Evolutionary conservation across 2,797 vertebrate genomes (phyloP), one percentile per base, ranked within the genome.

Genomic region (Columba guinea): DNA sequence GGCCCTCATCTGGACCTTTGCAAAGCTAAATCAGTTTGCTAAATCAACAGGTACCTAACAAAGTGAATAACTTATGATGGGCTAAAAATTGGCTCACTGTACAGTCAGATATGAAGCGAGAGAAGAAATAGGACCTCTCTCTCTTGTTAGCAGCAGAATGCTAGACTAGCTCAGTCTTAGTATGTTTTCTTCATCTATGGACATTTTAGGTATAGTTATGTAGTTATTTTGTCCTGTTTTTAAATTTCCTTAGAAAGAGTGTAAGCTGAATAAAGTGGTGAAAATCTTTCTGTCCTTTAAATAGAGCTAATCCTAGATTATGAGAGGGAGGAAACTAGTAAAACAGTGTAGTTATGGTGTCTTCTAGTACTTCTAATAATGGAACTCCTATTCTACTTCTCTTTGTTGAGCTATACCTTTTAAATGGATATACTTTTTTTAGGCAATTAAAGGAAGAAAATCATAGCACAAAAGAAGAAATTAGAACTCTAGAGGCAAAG

Each of bases 401-500:
- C 7, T 52, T 0, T 73, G 49, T 44, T 83, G 44, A 86, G 24
- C 39, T 62, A 32, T 88, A 20, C 9, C 9, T 89, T 87, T 93
- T 65, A 53, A 89, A 92, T 78, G 15, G 49, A 28, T 74, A 12
- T 79, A 39, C 30, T 21, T 90, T 79, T 49, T 71, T 63, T 88
- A 99, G 99, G 87, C 97, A 97, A 48, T 87, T 99, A 94, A 98
- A 94, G 90, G 98, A 98, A 90, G 98, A 99, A 80, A 95, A 97
- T 90, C 95, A 14, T 65, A 97, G 87, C 68, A 83, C 92, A 39
- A 97, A 98, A 93, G 95, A 98, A 78, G 95, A 92, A 53, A 94
- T 97, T 76, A 97, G 94, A 69, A 77, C 55, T 59, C 91, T 97
- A 77, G 94, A 97, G 19, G 78, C 97, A 62, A 98, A 98, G 95